Conservation (phyloP, 2,888 invertebrate genomes). For the Mesochorus sp. region DNA sequence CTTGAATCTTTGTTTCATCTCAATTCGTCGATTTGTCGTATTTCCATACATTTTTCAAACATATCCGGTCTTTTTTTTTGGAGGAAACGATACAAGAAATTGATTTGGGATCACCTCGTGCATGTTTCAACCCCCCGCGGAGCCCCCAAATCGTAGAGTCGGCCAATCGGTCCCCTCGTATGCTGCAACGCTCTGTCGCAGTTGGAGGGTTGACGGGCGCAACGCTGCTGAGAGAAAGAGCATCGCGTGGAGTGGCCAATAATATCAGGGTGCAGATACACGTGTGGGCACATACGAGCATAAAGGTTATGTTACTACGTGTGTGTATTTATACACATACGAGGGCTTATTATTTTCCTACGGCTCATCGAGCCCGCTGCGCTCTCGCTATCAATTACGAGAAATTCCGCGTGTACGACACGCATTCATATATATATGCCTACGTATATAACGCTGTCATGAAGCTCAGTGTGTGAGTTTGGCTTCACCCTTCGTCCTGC, state of each 20-base stretch:
- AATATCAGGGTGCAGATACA: slow-evolving; percentile 68
- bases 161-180: slow-evolving; percentile 35
- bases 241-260: slow-evolving; percentile 73
- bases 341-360: slow-evolving; percentile 81
- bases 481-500: slow-evolving; percentile 46
- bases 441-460: slow-evolving; percentile 64
- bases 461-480: slow-evolving; percentile 31
- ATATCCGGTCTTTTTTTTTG: too few relatives aligned
- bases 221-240: slow-evolving; percentile 50
- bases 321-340: slow-evolving; percentile 54
- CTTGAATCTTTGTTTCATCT: too few relatives aligned
- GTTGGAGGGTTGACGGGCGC: slow-evolving; percentile 35
- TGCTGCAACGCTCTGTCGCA: slow-evolving; percentile 16
- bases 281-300: slow-evolving; percentile 1
- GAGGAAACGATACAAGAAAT: not conserved
- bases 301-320: slow-evolving; percentile 17
- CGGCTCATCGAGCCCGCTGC: slow-evolving; percentile 81
- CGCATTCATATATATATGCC: too few relatives aligned
- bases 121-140: not conserved
- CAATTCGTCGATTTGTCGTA: too few relatives aligned
- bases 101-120: not conserved
- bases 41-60: too few relatives aligned
- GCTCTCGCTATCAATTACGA: slow-evolving; percentile 81
- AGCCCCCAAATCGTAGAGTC: not conserved
- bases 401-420: slow-evolving; percentile 73